Conservation (phyloP, 2,113 vertebrate species). For the Coptodon bakossiorum region DNA sequence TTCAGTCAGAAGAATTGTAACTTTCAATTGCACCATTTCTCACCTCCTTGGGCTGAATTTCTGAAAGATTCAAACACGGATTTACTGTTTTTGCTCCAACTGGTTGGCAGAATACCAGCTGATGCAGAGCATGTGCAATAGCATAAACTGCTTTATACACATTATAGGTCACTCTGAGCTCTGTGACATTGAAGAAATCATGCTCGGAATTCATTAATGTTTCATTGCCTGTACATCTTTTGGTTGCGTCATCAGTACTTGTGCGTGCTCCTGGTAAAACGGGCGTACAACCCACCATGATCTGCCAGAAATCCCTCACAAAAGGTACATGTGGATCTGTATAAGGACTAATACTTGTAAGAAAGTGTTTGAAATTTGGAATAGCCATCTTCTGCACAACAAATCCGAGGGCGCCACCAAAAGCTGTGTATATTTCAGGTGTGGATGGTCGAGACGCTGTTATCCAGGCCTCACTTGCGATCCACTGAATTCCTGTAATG, state of each 20-base stretch:
- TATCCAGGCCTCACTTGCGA: conserved; percentile 69
- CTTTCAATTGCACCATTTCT: fast-evolving
- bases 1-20: background rate
- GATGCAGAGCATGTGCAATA: conserved; percentile 60
- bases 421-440: conserved; percentile 56
- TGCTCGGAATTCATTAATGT: conserved; percentile 49
- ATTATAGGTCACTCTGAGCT: conserved; percentile 71
- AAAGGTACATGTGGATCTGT: conserved; percentile 36
- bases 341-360: conserved; percentile 55
- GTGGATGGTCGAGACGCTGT: conserved; percentile 60
- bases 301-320: conserved; percentile 66
- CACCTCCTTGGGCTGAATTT: conserved; percentile 60
- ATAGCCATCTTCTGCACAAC: conserved; percentile 69
- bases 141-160: conserved; percentile 74
- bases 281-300: background rate
- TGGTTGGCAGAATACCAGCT: conserved; percentile 60
- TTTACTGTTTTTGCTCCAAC: background rate
- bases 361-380: conserved; percentile 56
- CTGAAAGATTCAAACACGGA: conserved; percentile 51
- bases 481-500: conserved; percentile 75
- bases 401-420: conserved; percentile 70
- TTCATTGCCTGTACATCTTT: conserved; percentile 60
- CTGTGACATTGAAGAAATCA: conserved; percentile 66
- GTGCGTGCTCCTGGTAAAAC: background rate
- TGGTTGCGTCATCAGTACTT: background rate